Percentiles rank a stretch among this genome's conserved stretches.
Evolutionary conservation across 2,888 invertebrate species (phyloP).

Genomic region (Aleiodes alternator): DNA sequence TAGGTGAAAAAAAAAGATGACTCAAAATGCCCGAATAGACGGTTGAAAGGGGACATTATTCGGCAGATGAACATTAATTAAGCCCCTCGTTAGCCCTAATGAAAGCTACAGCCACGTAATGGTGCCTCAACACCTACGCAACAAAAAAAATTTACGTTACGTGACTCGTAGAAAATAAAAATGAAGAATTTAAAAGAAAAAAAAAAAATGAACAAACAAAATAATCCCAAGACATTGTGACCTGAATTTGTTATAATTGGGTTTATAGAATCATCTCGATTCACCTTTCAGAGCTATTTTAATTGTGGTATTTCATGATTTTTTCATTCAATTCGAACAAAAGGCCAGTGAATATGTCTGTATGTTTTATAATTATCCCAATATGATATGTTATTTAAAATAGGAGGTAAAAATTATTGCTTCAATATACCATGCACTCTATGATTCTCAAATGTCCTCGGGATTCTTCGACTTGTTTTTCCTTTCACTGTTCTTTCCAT

Average conservation of each 20-base stretch:
- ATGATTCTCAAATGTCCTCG: constrained; percentile 33
- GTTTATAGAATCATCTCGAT: constrained; percentile 1
- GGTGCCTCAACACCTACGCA: constrained; percentile 23
- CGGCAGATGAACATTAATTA: constrained; percentile 32
- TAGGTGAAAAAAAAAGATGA: constrained; percentile 9
- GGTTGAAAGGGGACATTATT: constrained; percentile 11
- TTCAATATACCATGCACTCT: constrained; percentile 7
- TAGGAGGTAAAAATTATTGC: constrained; percentile 18
- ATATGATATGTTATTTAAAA: neutral
- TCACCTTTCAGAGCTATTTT: constrained; percentile 14
- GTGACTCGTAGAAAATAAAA: constrained; percentile 12
- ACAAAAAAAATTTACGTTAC: constrained; percentile 20
- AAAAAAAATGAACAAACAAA: neutral
- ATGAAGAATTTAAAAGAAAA: neutral
- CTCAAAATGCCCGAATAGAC: constrained; percentile 13
- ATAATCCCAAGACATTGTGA: neutral
- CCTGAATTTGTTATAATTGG: constrained; percentile 26
- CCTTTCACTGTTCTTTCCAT: constrained; percentile 28
- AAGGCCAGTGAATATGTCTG: constrained; percentile 5
- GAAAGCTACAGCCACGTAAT: constrained; percentile 5
- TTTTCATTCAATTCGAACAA: neutral
- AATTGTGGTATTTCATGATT: constrained; percentile 12
- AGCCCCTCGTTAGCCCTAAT: constrained; percentile 30
- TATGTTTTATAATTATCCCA: neutral
- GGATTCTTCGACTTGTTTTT: constrained; percentile 20